These are phyloP conservation scores for Meiosimyza platycephala DNA, from an alignment of 2,888 invertebrate species.

Conservation along the genomic window DNA sequence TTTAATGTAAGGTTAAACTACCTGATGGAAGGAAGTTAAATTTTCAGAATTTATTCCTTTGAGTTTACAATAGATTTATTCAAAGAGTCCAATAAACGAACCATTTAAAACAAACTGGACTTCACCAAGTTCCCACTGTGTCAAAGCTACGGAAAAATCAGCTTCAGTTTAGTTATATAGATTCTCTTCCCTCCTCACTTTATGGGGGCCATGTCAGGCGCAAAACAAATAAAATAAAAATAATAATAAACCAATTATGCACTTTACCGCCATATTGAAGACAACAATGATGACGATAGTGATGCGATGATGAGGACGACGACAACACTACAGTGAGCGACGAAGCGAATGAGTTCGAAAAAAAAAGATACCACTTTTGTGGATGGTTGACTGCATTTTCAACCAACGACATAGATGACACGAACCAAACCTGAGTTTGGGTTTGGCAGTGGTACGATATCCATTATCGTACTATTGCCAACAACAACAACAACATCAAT, in stretches of 20 bases:
- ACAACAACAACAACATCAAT: conserved; percentile 4
- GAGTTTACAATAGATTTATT: too few species aligned
- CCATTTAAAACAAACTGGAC: too few species aligned
- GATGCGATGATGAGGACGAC: conserved; percentile 34
- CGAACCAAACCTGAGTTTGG: conserved; percentile 13
- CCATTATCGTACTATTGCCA: too few species aligned
- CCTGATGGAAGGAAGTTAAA: too few species aligned
- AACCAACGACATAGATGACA: background rate
- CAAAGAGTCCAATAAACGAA: too few species aligned
- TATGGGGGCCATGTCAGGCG: background rate
- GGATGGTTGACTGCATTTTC: background rate
- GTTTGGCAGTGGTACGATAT: too few species aligned
- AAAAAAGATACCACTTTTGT: background rate
- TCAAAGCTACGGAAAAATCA: too few species aligned
- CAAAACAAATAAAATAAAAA: conserved; percentile 32
- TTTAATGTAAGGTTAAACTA: too few species aligned
- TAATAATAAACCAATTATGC: conserved; percentile 64
- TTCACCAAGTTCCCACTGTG: too few species aligned
- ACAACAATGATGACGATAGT: conserved; percentile 25
- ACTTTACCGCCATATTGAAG: conserved; percentile 60
- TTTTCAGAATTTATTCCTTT: too few species aligned
- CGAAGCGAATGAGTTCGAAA: background rate
- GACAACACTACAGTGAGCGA: background rate
- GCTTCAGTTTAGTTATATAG: too few species aligned
- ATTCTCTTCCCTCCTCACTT: too few species aligned